Evolutionary conservation across 2,888 invertebrate genomes (phyloP).

Genomic region (Hirtodrosophila cameraria): DNA sequence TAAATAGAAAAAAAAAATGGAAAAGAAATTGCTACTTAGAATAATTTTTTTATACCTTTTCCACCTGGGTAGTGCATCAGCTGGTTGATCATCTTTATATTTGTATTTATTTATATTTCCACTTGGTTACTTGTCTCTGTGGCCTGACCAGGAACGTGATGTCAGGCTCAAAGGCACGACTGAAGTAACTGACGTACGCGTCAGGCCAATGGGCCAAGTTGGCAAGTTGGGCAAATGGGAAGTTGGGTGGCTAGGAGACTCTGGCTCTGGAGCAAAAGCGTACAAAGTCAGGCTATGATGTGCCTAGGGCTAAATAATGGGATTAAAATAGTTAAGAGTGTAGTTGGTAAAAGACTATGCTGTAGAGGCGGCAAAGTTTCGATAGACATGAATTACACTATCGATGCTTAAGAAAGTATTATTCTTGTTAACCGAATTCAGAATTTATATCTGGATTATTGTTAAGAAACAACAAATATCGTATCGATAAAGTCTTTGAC

Average conservation of each 20-base stretch:
- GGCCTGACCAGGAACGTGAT: conserved; percentile 64
- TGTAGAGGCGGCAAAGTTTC: too few species aligned
- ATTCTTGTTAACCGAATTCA: too few species aligned
- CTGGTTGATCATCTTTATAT: conserved; percentile 5
- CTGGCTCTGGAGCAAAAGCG: conserved; percentile 22
- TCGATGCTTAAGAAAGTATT: too few species aligned
- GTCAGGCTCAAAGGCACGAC: conserved; percentile 64
- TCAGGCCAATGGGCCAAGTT: conserved; percentile 58
- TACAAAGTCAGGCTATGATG: conserved; percentile 46
- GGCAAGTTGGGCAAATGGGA: conserved; percentile 13
- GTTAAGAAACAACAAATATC: too few species aligned
- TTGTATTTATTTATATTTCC: conserved; percentile 1
- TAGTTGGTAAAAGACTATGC: conserved; percentile 13
- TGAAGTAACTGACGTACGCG: conserved; percentile 51
- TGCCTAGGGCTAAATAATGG: conserved; percentile 39
- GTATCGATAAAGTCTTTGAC: too few species aligned
- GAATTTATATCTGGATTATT: too few species aligned
- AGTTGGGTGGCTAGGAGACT: not conserved
- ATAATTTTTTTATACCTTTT: not conserved
- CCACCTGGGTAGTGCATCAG: conserved; percentile 7
- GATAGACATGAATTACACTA: too few species aligned
- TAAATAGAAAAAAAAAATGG: not conserved
- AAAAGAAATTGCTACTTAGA: not conserved
- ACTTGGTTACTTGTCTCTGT: conserved; percentile 12
- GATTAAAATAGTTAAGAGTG: conserved; percentile 44